phyloP scores from a whole-genome alignment of 1,140 invertebrate genomes.

The Drosophila hydei region DNA sequence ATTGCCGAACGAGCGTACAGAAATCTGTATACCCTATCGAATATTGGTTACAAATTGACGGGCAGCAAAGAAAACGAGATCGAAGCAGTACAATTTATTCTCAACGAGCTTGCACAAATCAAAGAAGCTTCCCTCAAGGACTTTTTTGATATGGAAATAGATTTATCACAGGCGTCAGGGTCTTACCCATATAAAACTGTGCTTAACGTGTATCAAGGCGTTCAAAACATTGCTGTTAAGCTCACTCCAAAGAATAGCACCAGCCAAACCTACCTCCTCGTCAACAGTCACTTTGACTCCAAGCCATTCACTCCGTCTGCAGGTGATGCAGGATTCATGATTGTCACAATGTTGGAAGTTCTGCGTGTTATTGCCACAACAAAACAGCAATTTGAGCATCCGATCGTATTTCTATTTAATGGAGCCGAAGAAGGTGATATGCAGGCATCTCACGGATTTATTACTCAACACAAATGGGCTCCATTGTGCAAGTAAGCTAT shows the following conservation, averaged over 20 bases:
- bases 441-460: constrained; percentile 90
- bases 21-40: constrained; percentile 87
- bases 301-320: constrained; percentile 90
- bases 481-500: constrained; percentile 84
- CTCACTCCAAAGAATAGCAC: constrained; percentile 85
- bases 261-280: constrained; percentile 86
- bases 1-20: constrained; percentile 69
- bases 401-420: constrained; percentile 93
- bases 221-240: constrained; percentile 92
- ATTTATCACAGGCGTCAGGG: constrained; percentile 87
- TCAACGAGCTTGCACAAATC: constrained; percentile 79
- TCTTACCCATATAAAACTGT: constrained; percentile 90
- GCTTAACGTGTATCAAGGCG: constrained; percentile 88
- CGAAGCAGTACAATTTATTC: constrained; percentile 73
- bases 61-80: constrained; percentile 88
- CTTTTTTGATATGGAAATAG: constrained; percentile 66
- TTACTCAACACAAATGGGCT: constrained; percentile 91
- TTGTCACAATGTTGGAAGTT: constrained; percentile 95
- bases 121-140: constrained; percentile 46
- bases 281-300: constrained; percentile 98
- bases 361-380: constrained; percentile 83
- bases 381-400: constrained; percentile 51
- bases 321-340: constrained; percentile 91
- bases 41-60: constrained; percentile 88
- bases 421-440: constrained; percentile 89